Conservation (phyloP, 2,888 invertebrate species). For the Pomacea canaliculata region DNA sequence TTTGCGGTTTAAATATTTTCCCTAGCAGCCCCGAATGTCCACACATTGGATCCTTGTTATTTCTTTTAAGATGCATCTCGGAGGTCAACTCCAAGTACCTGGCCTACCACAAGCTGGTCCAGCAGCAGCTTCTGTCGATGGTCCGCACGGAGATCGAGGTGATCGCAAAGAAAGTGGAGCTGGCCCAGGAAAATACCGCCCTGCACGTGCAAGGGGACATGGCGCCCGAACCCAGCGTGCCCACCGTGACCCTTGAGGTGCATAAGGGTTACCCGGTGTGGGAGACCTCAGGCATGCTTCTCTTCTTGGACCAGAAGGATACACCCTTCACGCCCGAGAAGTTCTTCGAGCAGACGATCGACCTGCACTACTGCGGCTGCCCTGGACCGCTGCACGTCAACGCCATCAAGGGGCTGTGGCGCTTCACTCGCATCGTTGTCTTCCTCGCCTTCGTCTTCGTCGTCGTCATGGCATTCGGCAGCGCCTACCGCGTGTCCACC, state of each 20-base stretch:
- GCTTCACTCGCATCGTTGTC: constrained; percentile 26
- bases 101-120: constrained; percentile 47
- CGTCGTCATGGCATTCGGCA: constrained; percentile 35
- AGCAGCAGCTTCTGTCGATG: constrained; percentile 24
- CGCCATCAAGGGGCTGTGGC: constrained; percentile 31
- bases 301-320: constrained; percentile 29
- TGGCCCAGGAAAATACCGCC: constrained; percentile 52
- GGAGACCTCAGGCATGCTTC: constrained; percentile 41
- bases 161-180: constrained; percentile 33
- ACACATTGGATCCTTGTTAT: no score
- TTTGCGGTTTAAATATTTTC: no score
- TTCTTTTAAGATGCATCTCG: constrained; percentile 37
- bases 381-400: constrained; percentile 28
- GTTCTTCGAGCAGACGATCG: constrained; percentile 27
- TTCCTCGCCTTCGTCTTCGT: constrained; percentile 31
- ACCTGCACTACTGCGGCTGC: constrained; percentile 29
- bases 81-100: constrained; percentile 55
- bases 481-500: constrained; percentile 30
- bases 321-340: constrained; percentile 25
- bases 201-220: constrained; percentile 49
- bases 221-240: constrained; percentile 23
- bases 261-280: constrained; percentile 31
- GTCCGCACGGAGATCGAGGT: constrained; percentile 38
- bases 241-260: neutral
- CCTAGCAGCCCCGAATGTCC: no score